Evolutionary conservation across 2,113 vertebrate genomes (phyloP), one percentile per base, ranked within the genome.

Genomic region (Centropus unirufus): DNA sequence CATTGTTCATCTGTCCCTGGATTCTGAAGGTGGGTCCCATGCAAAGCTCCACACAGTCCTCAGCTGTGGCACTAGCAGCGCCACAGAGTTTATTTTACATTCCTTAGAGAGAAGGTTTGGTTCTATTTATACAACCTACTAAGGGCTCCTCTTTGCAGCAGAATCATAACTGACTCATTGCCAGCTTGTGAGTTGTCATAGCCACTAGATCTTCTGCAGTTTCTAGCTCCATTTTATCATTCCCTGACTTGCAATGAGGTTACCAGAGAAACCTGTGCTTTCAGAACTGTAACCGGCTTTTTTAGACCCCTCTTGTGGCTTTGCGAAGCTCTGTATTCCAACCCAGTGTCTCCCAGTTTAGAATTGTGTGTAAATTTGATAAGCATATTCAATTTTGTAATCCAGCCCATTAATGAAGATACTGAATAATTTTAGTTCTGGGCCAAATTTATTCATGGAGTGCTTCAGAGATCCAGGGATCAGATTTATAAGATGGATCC

Each of bases 131-230:
- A 78, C 11, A 42, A 4, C 57, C 47, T 63, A 7, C 59, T 30
- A 23, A 74, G 42, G 64, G n/a, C 63, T 90, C 58, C 24, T 73
- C 80, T 78, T 57, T 76, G 51, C 52, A 92, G 72, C 32, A 62
- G 80, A 77, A 78, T 27, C 70, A 23, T 76, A 59, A 61, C 75
- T 96, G 96, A 95, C 68, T 97, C 86, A 94, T 13, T 73, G 34
- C 83, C 74, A 29, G 42, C 80, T 92, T 77, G 79, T 36, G 76
- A 75, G 94, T 77, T 97, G 94, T 88, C 92, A 93, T 77, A 90
- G 68, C 85, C 70, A 62, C 92, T 92, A 87, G 36, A 77, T 88
- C 52, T 92, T 86, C 83, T 93, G 80, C 34, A n/a, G 39, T 90
- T 88, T 63, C 88, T 55, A 70, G 42, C 69, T 69, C 75, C 15